Evolutionary conservation across 92 coral and sea anemone genomes (phyloP), one percentile per base, ranked within the genome.

Genomic region (Zoanthus solanderi): DNA sequence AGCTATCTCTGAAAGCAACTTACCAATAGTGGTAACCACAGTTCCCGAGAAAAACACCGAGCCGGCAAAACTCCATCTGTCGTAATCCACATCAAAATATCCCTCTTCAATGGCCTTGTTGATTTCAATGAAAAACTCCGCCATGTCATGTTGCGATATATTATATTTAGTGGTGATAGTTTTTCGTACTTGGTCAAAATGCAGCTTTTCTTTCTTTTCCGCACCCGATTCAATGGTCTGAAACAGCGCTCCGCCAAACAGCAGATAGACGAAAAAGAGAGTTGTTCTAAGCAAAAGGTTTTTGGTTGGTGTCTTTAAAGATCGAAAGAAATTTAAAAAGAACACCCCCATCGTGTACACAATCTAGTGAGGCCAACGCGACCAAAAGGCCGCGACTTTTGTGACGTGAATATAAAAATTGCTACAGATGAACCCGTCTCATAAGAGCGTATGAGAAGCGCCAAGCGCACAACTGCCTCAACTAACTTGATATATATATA

Each of bases 151-250:
- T 80, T 97, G 98, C 6, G 97, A 95, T 53, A 97, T 95, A 85
- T 96, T 94, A 91, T 97, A 97, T 81, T 97, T 97, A 60, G 90
- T 83, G 75, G 88, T 93, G 79, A 97, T 75, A 44, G 92, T 90
- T 48, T 94, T 92, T 11, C 95, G 96, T 18, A 97, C 98, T 13
- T 91, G 72, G 47, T 94, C 96, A 71, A 95, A 95, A 60, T 92
- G 99, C 57, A 93, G 87, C 63, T 94, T 97, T 72, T 93, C 96
- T 44, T 95, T 87, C 58, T 91, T 89, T 71, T 97, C 99, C 0
- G 98, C 99, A 34, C 99, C 99, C 17, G 99, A 97, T 87, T 97
- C 99, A 32, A 97, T 92, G 84, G 98, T 94, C 84, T 97, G 99
- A 75, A 97, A 97, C 12, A 97, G 98, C 2, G 98, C 96, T 7